These are phyloP conservation scores for Bruchidius siliquastri DNA, from an alignment of 2,888 invertebrate species.

Conservation along the genomic window DNA sequence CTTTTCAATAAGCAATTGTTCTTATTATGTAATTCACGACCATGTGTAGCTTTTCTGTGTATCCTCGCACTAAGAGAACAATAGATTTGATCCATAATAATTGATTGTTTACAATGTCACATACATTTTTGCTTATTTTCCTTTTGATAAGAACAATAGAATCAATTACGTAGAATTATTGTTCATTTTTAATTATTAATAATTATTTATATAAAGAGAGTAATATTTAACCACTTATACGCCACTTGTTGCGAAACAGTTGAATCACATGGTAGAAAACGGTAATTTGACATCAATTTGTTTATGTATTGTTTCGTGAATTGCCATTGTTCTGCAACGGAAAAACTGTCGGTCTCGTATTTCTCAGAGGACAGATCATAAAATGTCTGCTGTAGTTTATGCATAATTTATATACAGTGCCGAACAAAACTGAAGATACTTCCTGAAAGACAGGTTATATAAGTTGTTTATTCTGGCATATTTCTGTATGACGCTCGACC, in stretches of 20 bases:
- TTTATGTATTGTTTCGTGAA: conserved; percentile 4
- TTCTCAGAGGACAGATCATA: neutral
- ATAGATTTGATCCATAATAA: neutral
- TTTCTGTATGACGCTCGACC: no score
- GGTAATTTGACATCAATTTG: conserved; percentile 2
- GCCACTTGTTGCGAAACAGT: conserved; percentile 6
- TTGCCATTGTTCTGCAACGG: neutral
- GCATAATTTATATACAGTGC: neutral
- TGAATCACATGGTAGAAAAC: conserved; percentile 5
- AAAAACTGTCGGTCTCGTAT: neutral
- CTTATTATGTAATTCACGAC: no score
- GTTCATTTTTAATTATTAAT: conserved; percentile 5
- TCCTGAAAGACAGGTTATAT: neutral
- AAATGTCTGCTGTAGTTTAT: neutral
- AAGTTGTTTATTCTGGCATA: no score
- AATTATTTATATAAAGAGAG: conserved; percentile 3
- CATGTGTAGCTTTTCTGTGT: neutral
- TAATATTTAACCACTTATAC: conserved; percentile 4
- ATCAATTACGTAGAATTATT: conserved; percentile 4
- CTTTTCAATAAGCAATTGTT: no score
- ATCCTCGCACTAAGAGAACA: neutral
- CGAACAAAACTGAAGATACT: neutral
- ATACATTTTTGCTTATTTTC: neutral
- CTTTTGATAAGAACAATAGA: conserved; percentile 6
- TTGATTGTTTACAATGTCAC: neutral